These are phyloP conservation scores for Asarcornis scutulata DNA, from an alignment of 2,113 vertebrate species.

Conservation along the genomic window DNA sequence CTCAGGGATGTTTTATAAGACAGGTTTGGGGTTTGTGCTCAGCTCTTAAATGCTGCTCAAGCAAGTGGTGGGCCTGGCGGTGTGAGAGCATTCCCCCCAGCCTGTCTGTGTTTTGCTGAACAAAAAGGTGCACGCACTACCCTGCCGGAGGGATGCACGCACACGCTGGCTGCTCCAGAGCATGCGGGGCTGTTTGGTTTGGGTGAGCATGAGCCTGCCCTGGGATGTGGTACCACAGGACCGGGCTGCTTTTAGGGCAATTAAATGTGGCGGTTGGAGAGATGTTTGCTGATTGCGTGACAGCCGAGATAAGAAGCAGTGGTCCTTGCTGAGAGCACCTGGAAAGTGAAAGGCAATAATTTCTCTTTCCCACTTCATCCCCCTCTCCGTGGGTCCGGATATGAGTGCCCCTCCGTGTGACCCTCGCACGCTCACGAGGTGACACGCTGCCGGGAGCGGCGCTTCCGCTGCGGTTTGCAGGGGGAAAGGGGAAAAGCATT, in stretches of 20 bases:
- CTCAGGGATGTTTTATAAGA: background rate
- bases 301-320: conserved; percentile 8
- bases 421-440: background rate
- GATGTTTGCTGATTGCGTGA: background rate
- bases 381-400: background rate
- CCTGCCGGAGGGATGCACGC: background rate
- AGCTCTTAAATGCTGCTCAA: background rate
- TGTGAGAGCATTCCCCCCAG: background rate
- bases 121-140: background rate
- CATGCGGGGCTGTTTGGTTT: rapidly evolving
- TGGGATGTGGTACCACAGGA: background rate
- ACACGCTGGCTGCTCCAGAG: background rate
- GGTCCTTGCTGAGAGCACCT: background rate
- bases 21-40: background rate
- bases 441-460: background rate
- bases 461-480: conserved; percentile 30
- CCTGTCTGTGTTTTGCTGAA: rapidly evolving
- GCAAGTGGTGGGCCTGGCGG: rapidly evolving
- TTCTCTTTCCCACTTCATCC: conserved; percentile 23
- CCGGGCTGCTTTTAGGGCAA: background rate
- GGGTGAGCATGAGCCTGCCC: background rate
- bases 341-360: conserved; percentile 45
- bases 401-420: conserved; percentile 22
- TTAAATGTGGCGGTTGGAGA: background rate
- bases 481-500: conserved; percentile 29